Evolutionary conservation across 2,888 invertebrate species (phyloP).

Genomic region (Drosophila borborema): DNA sequence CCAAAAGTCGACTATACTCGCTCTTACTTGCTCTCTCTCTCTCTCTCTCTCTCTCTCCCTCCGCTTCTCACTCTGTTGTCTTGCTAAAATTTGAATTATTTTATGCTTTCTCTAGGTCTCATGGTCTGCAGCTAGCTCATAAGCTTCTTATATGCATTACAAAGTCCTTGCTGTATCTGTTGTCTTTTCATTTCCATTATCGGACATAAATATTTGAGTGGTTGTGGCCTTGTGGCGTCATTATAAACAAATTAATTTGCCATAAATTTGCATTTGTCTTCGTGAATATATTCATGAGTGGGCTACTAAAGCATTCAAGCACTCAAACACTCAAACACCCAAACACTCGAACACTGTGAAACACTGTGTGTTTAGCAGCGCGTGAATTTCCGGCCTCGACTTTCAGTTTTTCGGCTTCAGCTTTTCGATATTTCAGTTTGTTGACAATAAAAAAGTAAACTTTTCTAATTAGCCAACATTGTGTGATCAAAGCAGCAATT

Average conservation of each 20-base stretch:
- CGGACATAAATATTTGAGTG: slow-evolving; percentile 66
- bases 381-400: slow-evolving; percentile 20
- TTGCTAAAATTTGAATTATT: slow-evolving; percentile 47
- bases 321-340: slow-evolving; percentile 4
- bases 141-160: slow-evolving; percentile 29
- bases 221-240: slow-evolving; percentile 53
- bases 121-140: slow-evolving; percentile 14
- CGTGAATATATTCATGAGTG: slow-evolving; percentile 45
- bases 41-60: too few relatives aligned
- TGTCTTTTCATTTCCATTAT: slow-evolving; percentile 61
- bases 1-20: slow-evolving; percentile 10
- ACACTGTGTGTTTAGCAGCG: slow-evolving; percentile 25
- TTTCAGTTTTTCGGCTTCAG: slow-evolving; percentile 18
- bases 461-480: slow-evolving; percentile 84
- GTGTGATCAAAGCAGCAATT: slow-evolving; percentile 83
- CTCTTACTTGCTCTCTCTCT: not conserved
- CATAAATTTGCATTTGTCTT: slow-evolving; percentile 66
- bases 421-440: slow-evolving; percentile 58
- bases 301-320: not conserved
- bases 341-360: not conserved
- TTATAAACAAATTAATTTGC: slow-evolving; percentile 71
- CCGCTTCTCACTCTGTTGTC: not conserved
- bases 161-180: not conserved
- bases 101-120: slow-evolving; percentile 21
- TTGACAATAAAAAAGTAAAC: slow-evolving; percentile 71